Evolutionary conservation across 2,113 vertebrate genomes (phyloP).

Genomic region (Trogon melanurus): DNA sequence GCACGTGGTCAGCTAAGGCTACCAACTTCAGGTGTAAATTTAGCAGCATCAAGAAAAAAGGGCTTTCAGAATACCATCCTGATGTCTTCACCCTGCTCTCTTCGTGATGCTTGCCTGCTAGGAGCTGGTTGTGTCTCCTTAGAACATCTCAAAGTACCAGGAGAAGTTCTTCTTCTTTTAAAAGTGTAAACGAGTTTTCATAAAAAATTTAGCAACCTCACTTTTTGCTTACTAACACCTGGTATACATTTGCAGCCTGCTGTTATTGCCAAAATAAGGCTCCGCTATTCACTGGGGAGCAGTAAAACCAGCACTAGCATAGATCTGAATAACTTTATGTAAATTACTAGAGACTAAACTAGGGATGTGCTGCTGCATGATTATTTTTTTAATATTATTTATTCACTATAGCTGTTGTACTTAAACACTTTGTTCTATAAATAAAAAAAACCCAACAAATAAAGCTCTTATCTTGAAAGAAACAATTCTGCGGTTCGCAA

Average conservation of each 20-base stretch:
- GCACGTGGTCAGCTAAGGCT: background rate
- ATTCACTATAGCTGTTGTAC: background rate
- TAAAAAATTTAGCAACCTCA: background rate
- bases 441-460: background rate
- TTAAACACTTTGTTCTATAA: background rate
- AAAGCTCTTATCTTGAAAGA: background rate
- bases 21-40: accelerated
- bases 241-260: background rate
- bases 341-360: background rate
- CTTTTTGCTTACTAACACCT: background rate
- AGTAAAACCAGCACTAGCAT: background rate
- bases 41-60: background rate
- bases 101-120: background rate
- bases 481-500: background rate
- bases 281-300: background rate
- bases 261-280: background rate
- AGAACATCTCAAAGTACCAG: background rate
- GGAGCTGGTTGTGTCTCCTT: background rate
- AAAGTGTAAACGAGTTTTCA: background rate
- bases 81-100: background rate
- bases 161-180: background rate
- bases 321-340: background rate
- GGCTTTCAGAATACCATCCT: background rate
- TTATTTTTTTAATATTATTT: background rate
- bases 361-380: background rate